phyloP scores from a whole-genome alignment of 2,888 invertebrate species.

The Tetropium fuscum region DNA sequence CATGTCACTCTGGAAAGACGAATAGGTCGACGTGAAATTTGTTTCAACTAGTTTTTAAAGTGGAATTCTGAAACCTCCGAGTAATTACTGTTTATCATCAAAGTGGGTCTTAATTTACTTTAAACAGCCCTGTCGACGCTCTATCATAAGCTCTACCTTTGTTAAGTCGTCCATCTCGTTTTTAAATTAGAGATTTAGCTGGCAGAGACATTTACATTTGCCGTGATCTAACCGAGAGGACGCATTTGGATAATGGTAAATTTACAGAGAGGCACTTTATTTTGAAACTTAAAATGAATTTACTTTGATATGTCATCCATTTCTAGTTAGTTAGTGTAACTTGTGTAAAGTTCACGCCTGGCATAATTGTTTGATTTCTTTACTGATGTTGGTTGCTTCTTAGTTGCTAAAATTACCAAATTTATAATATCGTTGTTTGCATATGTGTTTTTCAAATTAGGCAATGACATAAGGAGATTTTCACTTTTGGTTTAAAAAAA shows the following conservation, averaged over 20 bases:
- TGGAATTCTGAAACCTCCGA: constrained; percentile 19
- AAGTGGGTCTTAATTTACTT: constrained; percentile 25
- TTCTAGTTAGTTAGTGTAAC: too few species aligned
- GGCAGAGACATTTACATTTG: constrained; percentile 2
- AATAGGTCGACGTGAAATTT: constrained; percentile 65
- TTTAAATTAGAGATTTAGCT: constrained; percentile 11
- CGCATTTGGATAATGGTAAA: background rate
- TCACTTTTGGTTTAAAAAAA: too few species aligned
- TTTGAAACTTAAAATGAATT: background rate
- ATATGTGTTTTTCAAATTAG: too few species aligned
- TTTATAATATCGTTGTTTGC: too few species aligned
- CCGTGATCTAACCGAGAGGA: background rate
- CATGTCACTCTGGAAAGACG: constrained; percentile 63
- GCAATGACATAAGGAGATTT: too few species aligned
- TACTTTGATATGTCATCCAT: background rate
- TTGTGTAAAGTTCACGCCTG: too few species aligned
- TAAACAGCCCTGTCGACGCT: constrained; percentile 13
- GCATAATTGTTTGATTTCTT: too few species aligned
- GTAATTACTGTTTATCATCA: constrained; percentile 30
- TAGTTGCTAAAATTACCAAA: too few species aligned
- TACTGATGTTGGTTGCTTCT: too few species aligned
- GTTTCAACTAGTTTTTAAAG: constrained; percentile 59
- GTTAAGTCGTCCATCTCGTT: constrained; percentile 14
- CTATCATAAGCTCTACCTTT: constrained; percentile 7
- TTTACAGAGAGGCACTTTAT: background rate